These are phyloP conservation scores for Sinocyclocheilus maitianheensis DNA, from an alignment of 2,113 vertebrate species.

Conservation along the genomic window DNA sequence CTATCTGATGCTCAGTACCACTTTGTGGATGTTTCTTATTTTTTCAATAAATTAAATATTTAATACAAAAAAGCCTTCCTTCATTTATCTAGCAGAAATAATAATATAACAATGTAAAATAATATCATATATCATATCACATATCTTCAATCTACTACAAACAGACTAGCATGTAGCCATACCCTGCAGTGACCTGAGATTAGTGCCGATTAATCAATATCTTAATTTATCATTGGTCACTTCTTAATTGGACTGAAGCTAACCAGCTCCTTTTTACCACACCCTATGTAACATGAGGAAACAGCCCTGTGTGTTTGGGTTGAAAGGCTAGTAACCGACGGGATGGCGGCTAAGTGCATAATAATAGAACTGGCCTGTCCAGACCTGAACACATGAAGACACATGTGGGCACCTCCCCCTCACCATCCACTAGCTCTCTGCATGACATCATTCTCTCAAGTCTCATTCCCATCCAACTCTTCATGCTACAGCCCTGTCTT, in stretches of 20 bases:
- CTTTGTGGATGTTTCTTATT: no score
- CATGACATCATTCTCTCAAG: conserved; percentile 52
- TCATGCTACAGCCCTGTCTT: background rate
- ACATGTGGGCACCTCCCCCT: conserved; percentile 27
- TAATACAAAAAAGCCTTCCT: no score
- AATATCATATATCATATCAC: no score
- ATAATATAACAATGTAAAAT: no score
- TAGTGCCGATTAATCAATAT: background rate
- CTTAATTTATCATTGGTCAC: background rate
- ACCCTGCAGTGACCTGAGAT: no score
- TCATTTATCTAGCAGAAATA: no score
- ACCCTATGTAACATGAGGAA: background rate
- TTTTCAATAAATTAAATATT: no score
- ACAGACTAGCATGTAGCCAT: no score
- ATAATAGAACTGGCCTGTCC: conserved; percentile 45
- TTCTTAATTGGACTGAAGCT: background rate
- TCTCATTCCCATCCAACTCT: conserved; percentile 46
- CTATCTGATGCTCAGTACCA: no score
- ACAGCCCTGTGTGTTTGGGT: conserved; percentile 5
- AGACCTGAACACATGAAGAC: conserved; percentile 34
- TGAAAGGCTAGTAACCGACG: conserved; percentile 12
- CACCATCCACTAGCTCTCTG: background rate
- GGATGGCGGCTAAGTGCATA: conserved; percentile 28
- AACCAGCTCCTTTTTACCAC: background rate
- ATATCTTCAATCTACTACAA: no score